Conservation (phyloP, 2,113 vertebrate genomes). For the Fulica atra region DNA sequence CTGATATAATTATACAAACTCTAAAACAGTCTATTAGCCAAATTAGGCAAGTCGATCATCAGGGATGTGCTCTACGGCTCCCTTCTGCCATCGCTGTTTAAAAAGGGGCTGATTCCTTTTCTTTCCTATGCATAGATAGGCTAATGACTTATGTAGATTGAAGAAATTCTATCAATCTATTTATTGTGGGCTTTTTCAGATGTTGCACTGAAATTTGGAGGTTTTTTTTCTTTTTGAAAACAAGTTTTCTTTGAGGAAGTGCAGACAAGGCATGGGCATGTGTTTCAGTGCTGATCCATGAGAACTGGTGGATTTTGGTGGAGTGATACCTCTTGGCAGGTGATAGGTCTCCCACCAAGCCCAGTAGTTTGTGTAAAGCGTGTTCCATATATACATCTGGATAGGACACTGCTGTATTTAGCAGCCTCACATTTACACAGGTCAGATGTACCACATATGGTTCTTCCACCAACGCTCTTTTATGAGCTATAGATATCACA, state of each 20-base stretch:
- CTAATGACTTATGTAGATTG: not conserved
- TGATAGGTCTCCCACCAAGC: not conserved
- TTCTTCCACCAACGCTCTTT: not conserved
- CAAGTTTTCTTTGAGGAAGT: not conserved
- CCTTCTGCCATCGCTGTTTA: constrained; percentile 1
- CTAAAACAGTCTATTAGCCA: not conserved
- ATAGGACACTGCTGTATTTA: not conserved
- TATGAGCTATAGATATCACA: not conserved
- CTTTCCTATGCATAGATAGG: not conserved
- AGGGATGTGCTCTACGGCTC: not conserved
- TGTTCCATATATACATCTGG: not conserved
- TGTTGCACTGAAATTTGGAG: not conserved
- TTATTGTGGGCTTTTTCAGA: not conserved
- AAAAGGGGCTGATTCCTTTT: not conserved
- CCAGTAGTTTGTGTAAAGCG: not conserved
- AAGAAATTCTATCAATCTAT: not conserved
- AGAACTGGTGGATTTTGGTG: fast-evolving
- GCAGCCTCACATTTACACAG: not conserved
- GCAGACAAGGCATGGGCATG: not conserved
- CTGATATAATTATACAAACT: not conserved
- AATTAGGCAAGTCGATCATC: not conserved
- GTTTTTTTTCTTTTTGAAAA: not conserved
- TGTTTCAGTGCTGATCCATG: not conserved
- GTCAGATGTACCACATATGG: fast-evolving
- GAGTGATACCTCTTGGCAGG: not conserved